These are phyloP conservation scores for Portevinia maculata DNA, from an alignment of 2,888 invertebrate species.

Conservation along the genomic window DNA sequence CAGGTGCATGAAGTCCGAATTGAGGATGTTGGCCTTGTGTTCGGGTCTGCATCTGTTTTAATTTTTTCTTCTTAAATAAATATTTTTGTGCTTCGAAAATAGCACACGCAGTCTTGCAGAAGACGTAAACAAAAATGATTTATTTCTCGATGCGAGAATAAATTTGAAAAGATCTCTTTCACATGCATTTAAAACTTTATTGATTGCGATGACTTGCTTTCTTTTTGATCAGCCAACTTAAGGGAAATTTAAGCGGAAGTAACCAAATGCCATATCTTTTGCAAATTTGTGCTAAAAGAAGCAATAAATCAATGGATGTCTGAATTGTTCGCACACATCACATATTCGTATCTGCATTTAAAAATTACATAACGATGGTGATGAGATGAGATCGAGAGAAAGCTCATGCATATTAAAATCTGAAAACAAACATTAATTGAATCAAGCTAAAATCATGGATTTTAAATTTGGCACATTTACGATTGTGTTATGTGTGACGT, in stretches of 20 bases:
- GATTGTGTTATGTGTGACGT: not conserved
- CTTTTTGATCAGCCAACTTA: not conserved
- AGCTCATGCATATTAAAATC: conserved; percentile 1
- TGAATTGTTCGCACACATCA: conserved; percentile 19
- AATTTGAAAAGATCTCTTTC: not conserved
- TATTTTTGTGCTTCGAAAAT: conserved; percentile 51
- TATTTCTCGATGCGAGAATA: conserved; percentile 5
- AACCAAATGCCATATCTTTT: conserved; percentile 17
- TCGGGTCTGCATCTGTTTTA: conserved; percentile 19
- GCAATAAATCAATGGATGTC: conserved; percentile 24
- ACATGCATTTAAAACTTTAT: conserved; percentile 6
- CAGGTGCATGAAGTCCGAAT: conserved; percentile 47
- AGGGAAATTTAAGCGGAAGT: conserved; percentile 38
- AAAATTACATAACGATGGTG: conserved; percentile 31
- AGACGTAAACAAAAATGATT: conserved; percentile 28
- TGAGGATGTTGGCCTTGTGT: conserved; percentile 4
- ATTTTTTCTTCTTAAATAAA: conserved; percentile 6
- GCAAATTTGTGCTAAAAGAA: conserved; percentile 39
- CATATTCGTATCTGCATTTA: conserved; percentile 1
- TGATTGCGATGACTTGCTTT: conserved; percentile 14
- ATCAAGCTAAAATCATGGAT: conserved; percentile 20
- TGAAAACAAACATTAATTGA: conserved; percentile 10
- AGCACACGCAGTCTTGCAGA: conserved; percentile 15
- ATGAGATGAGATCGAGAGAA: conserved; percentile 33
- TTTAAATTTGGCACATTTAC: conserved; percentile 2